phyloP scores from a whole-genome alignment of 2,113 vertebrate genomes.

The Sebastes schlegelii region DNA sequence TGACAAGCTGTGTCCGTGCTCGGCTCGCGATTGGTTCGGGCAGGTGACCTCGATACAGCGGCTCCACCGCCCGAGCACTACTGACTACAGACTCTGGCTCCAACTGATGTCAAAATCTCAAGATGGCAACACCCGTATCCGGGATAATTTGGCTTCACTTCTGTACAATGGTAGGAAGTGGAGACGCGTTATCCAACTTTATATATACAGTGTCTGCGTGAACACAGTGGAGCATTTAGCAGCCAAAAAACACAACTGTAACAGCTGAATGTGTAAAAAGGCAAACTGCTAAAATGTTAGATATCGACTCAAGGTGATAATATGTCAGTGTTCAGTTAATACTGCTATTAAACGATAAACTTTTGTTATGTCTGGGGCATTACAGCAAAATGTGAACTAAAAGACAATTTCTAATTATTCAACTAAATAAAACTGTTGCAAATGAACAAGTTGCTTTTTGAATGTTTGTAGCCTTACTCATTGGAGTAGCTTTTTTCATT shows the following conservation, averaged over 20 bases:
- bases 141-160: too few species aligned
- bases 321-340: neutral
- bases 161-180: too few species aligned
- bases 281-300: neutral
- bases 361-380: neutral
- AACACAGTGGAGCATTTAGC: neutral
- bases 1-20: too few species aligned
- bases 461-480: neutral
- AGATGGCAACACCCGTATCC: too few species aligned
- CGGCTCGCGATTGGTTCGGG: too few species aligned
- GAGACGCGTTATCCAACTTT: too few species aligned
- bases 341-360: neutral
- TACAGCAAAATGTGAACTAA: neutral
- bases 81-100: too few species aligned
- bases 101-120: too few species aligned
- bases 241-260: neutral
- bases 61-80: too few species aligned
- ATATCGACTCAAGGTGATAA: neutral
- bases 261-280: neutral
- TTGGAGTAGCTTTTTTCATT: neutral
- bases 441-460: neutral
- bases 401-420: neutral
- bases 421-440: slow-evolving; percentile 3
- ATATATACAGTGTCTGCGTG: too few species aligned
- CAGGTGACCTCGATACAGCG: too few species aligned